Conservation (phyloP, 2,113 vertebrate species). For the Megaceryle maxima region DNA sequence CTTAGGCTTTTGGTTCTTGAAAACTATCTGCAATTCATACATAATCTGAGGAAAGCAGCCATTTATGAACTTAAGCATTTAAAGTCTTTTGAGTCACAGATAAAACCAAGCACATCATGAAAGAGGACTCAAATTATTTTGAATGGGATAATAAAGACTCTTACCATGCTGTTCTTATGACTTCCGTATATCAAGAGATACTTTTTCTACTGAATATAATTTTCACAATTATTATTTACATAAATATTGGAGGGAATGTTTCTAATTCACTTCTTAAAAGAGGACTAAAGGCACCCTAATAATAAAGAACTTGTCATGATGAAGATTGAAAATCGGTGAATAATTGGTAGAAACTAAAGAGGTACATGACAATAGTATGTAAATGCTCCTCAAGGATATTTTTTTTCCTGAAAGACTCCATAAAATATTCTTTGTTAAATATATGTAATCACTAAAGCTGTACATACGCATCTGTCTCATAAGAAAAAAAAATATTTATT, state of each 20-base stretch:
- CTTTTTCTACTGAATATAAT: background rate
- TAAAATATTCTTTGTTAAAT: background rate
- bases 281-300: background rate
- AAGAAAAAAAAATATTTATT: background rate
- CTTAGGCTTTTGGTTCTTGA: background rate
- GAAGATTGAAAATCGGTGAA: background rate
- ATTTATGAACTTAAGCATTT: background rate
- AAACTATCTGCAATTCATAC: background rate
- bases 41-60: background rate
- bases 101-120: background rate
- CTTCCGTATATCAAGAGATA: background rate
- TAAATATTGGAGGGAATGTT: background rate
- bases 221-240: background rate
- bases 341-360: background rate
- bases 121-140: background rate
- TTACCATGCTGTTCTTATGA: background rate
- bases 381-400: background rate
- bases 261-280: background rate
- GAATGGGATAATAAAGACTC: background rate
- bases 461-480: accelerated
- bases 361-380: too few species aligned
- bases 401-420: background rate
- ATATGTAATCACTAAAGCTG: background rate
- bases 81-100: background rate
- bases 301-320: background rate